Evolutionary conservation across 2,113 vertebrate species (phyloP), one percentile per base, ranked within the genome.

Genomic region (Antechinus stuartii): DNA sequence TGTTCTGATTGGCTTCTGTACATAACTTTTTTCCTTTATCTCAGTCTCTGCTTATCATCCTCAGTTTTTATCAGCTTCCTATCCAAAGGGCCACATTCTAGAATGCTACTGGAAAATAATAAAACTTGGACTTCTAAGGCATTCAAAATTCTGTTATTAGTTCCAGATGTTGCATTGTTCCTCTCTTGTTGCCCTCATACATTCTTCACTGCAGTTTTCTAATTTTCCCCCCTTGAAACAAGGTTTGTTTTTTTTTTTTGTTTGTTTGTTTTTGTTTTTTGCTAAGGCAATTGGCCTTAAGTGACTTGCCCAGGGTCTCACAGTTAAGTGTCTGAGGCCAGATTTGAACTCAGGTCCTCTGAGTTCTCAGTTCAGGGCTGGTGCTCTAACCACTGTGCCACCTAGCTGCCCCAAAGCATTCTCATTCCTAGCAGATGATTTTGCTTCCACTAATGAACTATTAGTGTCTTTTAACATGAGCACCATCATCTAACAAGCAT

Each of bases 21-120:
- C 5, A 8, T 84, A 8, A 84, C 16, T 76, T 76, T 84, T 42
- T 68, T 96, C 96, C 96, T 90, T 90, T 14, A 14, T 92, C 27
- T 46, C 84, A 4, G 47, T 4, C n/a, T 90, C 0, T 50, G 30
- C 68, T 96, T 93, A 16, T 2, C 2, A 52, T 91, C 11, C 94
- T 92, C 55, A 57, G 7, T 76, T 76, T 76, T 19, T n/a, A 16
- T n/a, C 30, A 76, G 61, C 30, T 35, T n/a, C 61, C 61, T 76
- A 76, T 76, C 68, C 68, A 84, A 19, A 84, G n/a, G n/a, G 16
- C 5, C 30, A 84, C 68, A n/a, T 42, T n/a, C 68, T 84, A 42
- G 68, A 84, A 84, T 84, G 35, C 35, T 68, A 0, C 30, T 68
- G 10, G 61, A 16, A 3, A n/a, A 19, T 68, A n/a, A 16, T 14